Evolutionary conservation across 2,113 vertebrate species (phyloP).

Genomic region (Notothenia coriiceps): DNA sequence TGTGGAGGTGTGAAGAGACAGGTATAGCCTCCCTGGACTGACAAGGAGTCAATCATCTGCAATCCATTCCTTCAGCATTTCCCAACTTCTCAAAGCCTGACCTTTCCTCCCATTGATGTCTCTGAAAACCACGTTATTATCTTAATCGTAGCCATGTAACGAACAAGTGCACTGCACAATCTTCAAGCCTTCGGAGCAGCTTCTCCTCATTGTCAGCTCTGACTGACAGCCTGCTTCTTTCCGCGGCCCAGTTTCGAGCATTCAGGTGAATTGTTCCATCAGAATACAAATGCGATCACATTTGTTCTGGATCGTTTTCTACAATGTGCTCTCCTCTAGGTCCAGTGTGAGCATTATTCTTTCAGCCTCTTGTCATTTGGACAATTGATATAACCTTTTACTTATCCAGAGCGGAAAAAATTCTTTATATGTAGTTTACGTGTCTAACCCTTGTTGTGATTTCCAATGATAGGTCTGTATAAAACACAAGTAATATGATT

Average conservation of each 20-base stretch:
- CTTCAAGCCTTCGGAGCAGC: background rate
- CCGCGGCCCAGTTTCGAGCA: background rate
- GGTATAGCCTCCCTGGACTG: slow-evolving; percentile 24
- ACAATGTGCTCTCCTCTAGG: background rate
- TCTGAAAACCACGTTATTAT: slow-evolving; percentile 45
- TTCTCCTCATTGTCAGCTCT: slow-evolving; percentile 15
- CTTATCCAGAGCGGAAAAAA: background rate
- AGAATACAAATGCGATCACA: background rate
- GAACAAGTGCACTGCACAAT: background rate
- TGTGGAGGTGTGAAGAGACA: slow-evolving; percentile 1
- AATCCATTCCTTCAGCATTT: slow-evolving; percentile 16
- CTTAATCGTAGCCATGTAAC: slow-evolving; percentile 16
- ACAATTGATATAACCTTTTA: slow-evolving; percentile 34
- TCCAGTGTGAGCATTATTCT: background rate
- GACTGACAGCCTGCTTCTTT: background rate
- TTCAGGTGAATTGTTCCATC: background rate
- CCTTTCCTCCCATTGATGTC: slow-evolving; percentile 23
- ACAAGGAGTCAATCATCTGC: slow-evolving; percentile 27
- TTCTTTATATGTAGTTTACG: background rate
- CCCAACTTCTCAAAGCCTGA: slow-evolving; percentile 36
- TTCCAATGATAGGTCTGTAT: background rate
- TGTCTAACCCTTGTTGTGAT: background rate
- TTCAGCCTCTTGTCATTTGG: slow-evolving; percentile 16
- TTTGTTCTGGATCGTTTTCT: background rate
- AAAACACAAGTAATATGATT: background rate